Evolutionary conservation across 1,140 invertebrate genomes (phyloP), one percentile per base, ranked within the genome.

Genomic region (Brachionus plicatilis): DNA sequence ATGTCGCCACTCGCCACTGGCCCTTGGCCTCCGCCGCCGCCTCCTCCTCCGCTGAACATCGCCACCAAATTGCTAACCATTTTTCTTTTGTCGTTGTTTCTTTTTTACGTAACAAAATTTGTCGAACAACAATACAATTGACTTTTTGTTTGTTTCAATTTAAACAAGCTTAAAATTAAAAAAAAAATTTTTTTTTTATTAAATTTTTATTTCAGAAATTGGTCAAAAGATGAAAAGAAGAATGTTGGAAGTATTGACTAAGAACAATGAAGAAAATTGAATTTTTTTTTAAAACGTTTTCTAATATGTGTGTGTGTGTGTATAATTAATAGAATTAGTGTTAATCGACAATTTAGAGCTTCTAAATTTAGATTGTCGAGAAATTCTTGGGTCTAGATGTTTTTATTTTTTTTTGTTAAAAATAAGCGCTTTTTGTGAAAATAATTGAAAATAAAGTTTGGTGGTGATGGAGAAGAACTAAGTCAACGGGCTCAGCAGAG

Each of bases 11-110:
- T 45, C 7, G 17, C 3, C 1, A 24, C 68, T 41, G 37, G 2
- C n/a, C 0, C 41, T n/a, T 82, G 27, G 24, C 24, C 24, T 1
- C 24, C 24, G 33, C 8, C 60, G n/a, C 53, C 50, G 29, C 53
- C 29, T 14, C 47, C 78, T 14, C 53, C 33, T 37, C 50, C 79
- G 17, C 53, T 27, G 53, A 82, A 82, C 79, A 82, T 82, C 11
- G 79, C 79, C 7, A 82, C 79, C 43, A 82, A 65, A 82, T 82
- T 82, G 43, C 79, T 82, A 45, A 82, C 79, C 79, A 82, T 82
- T 82, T 37, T 80, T 27, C 9, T n/a, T 7, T 5, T n/a, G 43
- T 24, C 8, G 2, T 45, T 37, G 6, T 37, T 37, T 1, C 5
- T 33, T 56, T 12, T 14, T 4, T 29, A 29, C 24, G 37, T 45